A percentile compares a stretch with the other conserved stretches of the same genome.
Conservation (phyloP, 2,888 invertebrate species). For the Cheilosia impressa region DNA sequence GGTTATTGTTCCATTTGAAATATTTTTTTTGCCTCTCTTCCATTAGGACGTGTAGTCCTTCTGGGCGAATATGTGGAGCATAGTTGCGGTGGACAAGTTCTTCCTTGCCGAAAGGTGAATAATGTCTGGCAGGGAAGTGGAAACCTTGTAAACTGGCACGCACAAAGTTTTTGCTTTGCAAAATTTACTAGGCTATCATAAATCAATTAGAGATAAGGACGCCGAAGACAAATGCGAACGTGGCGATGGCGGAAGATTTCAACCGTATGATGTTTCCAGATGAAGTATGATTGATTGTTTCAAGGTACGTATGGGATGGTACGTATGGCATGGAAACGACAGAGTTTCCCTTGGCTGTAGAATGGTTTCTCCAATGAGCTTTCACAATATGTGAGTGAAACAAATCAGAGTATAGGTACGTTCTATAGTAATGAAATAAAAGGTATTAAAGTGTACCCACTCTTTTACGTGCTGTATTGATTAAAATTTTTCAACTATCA, state of each 20-base stretch:
- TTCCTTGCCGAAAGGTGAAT: conserved; percentile 53
- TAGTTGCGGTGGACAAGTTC: conserved; percentile 1
- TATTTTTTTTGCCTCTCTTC: not conserved
- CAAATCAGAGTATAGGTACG: too few relatives aligned
- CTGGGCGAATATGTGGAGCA: conserved; percentile 32
- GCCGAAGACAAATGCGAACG: conserved; percentile 62
- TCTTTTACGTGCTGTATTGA: too few relatives aligned
- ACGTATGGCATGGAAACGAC: too few relatives aligned
- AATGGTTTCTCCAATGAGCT: too few relatives aligned
- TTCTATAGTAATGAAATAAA: too few relatives aligned
- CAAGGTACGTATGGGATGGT: conserved; percentile 1
- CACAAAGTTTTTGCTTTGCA: conserved; percentile 54
- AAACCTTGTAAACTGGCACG: conserved; percentile 64
- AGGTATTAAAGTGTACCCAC: too few relatives aligned
- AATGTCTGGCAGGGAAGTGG: conserved; percentile 47
- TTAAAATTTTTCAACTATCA: too few relatives aligned
- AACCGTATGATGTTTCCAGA: conserved; percentile 45
- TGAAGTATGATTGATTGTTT: conserved; percentile 55
- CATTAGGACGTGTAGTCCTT: too few relatives aligned
- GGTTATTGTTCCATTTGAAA: too few relatives aligned
- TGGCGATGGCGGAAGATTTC: conserved; percentile 57
- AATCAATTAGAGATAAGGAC: conserved; percentile 73
- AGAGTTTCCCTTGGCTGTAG: too few relatives aligned
- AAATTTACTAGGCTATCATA: conserved; percentile 65
- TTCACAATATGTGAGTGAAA: too few relatives aligned